Evolutionary conservation across 2,797 vertebrate species (phyloP).

Genomic region (Carapus acus): DNA sequence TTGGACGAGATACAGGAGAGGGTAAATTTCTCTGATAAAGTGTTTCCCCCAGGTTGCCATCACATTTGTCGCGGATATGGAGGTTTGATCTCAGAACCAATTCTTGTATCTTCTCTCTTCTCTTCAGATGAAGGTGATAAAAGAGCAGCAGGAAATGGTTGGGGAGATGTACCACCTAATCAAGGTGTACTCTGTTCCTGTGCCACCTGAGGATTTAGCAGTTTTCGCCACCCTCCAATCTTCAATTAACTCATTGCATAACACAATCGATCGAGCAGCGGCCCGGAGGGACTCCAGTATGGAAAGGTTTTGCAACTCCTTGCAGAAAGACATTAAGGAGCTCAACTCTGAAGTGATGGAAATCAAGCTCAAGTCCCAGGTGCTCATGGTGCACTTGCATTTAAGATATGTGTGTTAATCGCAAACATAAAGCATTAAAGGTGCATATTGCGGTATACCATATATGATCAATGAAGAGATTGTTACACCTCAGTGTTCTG

Average conservation of each 20-base stretch:
- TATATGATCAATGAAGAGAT: too few relatives aligned
- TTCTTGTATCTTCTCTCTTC: background rate
- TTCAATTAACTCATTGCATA: conserved; percentile 63
- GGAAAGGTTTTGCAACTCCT: conserved; percentile 68
- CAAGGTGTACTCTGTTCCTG: conserved; percentile 70
- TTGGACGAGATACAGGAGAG: conserved; percentile 80
- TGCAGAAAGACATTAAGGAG: conserved; percentile 74
- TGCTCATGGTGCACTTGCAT: conserved; percentile 34
- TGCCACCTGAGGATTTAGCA: conserved; percentile 77
- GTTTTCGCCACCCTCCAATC: conserved; percentile 74
- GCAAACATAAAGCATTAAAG: too few relatives aligned
- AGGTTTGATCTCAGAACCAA: too few relatives aligned
- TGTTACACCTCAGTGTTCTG: too few relatives aligned
- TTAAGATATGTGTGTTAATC: too few relatives aligned
- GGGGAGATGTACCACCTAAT: conserved; percentile 81
- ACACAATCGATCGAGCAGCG: conserved; percentile 66
- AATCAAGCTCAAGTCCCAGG: conserved; percentile 69
- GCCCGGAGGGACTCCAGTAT: conserved; percentile 65
- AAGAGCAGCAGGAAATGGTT: conserved; percentile 71
- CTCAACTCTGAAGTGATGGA: conserved; percentile 70
- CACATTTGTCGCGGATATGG: too few relatives aligned
- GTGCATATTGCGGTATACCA: too few relatives aligned
- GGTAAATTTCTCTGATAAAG: too few relatives aligned
- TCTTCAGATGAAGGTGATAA: conserved; percentile 70
- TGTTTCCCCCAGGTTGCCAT: too few relatives aligned